These are phyloP conservation scores for Melitaea athalia DNA, from an alignment of 2,888 invertebrate genomes.

Conservation along the genomic window DNA sequence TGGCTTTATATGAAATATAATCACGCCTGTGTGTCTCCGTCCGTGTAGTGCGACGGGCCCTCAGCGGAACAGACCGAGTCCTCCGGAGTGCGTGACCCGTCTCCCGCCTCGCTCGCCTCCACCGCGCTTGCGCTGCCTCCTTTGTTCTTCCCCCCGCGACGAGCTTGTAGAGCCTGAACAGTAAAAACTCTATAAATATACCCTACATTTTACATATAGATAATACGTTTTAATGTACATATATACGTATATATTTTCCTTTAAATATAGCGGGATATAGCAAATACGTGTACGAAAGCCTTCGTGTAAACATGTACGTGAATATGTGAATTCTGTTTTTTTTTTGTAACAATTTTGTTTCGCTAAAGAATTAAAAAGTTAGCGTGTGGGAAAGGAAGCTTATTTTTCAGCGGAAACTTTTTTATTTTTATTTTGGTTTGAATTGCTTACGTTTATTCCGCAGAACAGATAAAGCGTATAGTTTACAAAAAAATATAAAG, in stretches of 20 bases:
- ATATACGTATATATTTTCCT: not conserved
- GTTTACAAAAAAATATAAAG: constrained; percentile 29
- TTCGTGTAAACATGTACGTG: constrained; percentile 9
- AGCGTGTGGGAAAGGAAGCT: constrained; percentile 22
- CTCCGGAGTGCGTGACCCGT: constrained; percentile 93
- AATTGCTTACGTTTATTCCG: constrained; percentile 26
- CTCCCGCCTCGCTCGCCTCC: constrained; percentile 86
- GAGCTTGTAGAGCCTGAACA: constrained; percentile 88
- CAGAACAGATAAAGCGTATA: constrained; percentile 63
- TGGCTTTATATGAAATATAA: constrained; percentile 26
- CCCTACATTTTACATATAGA: not conserved
- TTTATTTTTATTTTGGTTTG: not conserved
- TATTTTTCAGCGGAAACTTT: constrained; percentile 25
- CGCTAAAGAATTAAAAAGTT: constrained; percentile 14
- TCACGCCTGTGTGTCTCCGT: constrained; percentile 80
- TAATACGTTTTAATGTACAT: constrained; percentile 3
- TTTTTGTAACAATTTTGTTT: constrained; percentile 9
- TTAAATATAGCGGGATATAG: constrained; percentile 15
- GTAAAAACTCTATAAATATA: not conserved
- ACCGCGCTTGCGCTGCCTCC: constrained; percentile 77
- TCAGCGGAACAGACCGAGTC: constrained; percentile 95
- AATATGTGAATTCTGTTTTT: constrained; percentile 7
- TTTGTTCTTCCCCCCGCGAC: constrained; percentile 81
- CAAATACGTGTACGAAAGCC: constrained; percentile 25
- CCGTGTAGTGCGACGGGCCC: constrained; percentile 87